Percentiles rank a stretch among this genome's conserved stretches.
phyloP scores from a whole-genome alignment of 2,888 invertebrate genomes.

The Trimorus sp. region DNA sequence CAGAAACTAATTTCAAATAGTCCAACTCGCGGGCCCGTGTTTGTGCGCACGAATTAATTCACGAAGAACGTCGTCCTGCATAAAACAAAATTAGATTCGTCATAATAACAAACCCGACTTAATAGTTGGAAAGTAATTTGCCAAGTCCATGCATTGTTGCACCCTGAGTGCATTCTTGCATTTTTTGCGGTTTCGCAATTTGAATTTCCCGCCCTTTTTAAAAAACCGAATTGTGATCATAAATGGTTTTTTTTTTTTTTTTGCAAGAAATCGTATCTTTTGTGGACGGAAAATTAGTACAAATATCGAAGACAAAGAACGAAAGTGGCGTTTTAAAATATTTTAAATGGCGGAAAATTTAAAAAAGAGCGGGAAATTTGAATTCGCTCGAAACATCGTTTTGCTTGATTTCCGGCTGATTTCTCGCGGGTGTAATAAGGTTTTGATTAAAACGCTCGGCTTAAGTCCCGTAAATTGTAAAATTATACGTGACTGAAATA shows the following conservation, averaged over 20 bases:
- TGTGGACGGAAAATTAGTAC: too few species aligned
- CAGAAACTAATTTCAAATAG: conserved; percentile 58
- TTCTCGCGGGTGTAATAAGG: too few species aligned
- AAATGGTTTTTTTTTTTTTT: too few species aligned
- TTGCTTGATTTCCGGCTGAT: too few species aligned
- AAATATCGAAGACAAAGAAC: too few species aligned
- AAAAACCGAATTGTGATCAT: too few species aligned
- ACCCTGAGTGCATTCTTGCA: neutral
- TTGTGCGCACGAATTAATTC: conserved; percentile 28
- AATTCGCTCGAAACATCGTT: too few species aligned
- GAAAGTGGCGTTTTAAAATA: too few species aligned
- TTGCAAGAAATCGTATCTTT: too few species aligned
- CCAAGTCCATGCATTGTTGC: conserved; percentile 23
- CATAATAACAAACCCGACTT: conserved; percentile 46
- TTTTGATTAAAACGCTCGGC: too few species aligned
- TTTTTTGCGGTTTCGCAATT: neutral
- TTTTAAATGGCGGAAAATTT: neutral
- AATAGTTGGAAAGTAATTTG: conserved; percentile 49
- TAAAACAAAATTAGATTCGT: conserved; percentile 46
- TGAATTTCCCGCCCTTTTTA: neutral
- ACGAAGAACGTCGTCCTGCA: conserved; percentile 19
- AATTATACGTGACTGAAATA: too few species aligned
- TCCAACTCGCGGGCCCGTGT: conserved; percentile 25
- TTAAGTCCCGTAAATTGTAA: too few species aligned
- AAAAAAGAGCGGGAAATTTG: neutral